Conservation (phyloP, 1,140 invertebrate species). For the Caenorhabditis brenneri region DNA sequence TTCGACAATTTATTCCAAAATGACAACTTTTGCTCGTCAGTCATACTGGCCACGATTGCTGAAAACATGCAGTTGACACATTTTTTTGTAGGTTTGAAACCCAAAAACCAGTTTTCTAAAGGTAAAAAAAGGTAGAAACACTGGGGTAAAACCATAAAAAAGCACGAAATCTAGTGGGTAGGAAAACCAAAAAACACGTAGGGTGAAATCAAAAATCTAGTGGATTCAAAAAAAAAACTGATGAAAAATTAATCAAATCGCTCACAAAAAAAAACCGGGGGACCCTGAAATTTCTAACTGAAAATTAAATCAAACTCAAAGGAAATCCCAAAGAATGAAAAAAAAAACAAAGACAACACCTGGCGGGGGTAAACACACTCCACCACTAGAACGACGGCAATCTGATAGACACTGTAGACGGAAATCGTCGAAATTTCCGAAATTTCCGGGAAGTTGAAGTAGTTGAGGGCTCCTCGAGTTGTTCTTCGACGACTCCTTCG, state of each 20-base stretch:
- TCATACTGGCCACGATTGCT: neutral
- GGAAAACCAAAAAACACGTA: neutral
- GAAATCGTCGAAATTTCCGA: conserved; percentile 5
- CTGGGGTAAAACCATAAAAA: neutral
- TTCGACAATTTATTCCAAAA: conserved; percentile 30
- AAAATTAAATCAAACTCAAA: neutral
- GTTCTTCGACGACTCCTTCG: neutral
- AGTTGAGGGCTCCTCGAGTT: neutral
- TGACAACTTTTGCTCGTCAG: conserved; percentile 19
- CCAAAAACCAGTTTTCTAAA: neutral
- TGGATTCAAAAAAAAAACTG: no score
- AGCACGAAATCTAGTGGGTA: neutral
- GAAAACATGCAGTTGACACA: neutral
- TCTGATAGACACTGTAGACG: conserved; percentile 9
- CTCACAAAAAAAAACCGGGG: neutral
- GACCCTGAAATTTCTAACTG: neutral
- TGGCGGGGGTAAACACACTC: conserved; percentile 30
- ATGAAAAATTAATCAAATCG: neutral
- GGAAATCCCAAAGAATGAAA: neutral
- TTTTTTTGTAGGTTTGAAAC: neutral
- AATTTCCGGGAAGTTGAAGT: neutral
- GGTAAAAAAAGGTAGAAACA: neutral
- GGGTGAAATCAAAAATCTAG: neutral
- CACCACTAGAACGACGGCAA: conserved; percentile 24
- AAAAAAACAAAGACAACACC: neutral